Percentiles rank a stretch among this genome's conserved stretches.
These are phyloP conservation scores for Drosophila subpulchrella DNA, from an alignment of 1,140 invertebrate genomes.

Conservation along the genomic window DNA sequence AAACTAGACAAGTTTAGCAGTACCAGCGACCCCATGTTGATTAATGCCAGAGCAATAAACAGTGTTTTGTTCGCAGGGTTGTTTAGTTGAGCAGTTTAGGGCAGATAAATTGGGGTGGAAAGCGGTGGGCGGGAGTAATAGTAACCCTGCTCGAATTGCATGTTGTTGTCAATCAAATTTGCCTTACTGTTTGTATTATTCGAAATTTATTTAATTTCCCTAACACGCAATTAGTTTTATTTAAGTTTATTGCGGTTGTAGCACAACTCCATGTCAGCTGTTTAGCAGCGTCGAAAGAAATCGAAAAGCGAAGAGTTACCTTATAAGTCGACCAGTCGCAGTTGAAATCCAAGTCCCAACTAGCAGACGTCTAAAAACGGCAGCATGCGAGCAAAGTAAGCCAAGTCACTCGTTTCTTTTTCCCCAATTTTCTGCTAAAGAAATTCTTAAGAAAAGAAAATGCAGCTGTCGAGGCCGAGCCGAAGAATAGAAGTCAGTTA, in stretches of 20 bases:
- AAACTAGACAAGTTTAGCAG: not conserved
- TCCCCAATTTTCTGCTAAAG: constrained; percentile 20
- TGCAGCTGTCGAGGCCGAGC: constrained; percentile 38
- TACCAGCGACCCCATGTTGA: constrained; percentile 37
- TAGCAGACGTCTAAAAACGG: constrained; percentile 47
- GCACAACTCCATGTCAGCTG: constrained; percentile 60
- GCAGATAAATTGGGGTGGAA: constrained; percentile 19
- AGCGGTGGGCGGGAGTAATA: not conserved
- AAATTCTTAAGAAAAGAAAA: constrained; percentile 46
- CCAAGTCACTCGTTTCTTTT: constrained; percentile 31
- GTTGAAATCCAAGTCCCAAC: constrained; percentile 37
- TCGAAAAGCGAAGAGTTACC: constrained; percentile 48
- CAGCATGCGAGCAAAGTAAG: constrained; percentile 63
- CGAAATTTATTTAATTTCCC: constrained; percentile 82
- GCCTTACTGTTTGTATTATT: constrained; percentile 78
- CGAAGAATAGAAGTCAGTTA: constrained; percentile 14
- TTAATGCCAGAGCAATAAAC: constrained; percentile 74
- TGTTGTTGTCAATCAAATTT: constrained; percentile 83
- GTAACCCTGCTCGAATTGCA: constrained; percentile 58
- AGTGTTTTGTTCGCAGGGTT: constrained; percentile 57
- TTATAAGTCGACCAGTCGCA: constrained; percentile 37
- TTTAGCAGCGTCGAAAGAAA: constrained; percentile 61
- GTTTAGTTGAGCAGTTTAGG: constrained; percentile 74
- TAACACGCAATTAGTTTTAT: constrained; percentile 83
- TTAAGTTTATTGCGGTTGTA: constrained; percentile 82